Percentiles rank a stretch among this genome's conserved stretches.
These are phyloP conservation scores for Trypoxylus dichotomus DNA, from an alignment of 1,140 invertebrate species.

Conservation along the genomic window DNA sequence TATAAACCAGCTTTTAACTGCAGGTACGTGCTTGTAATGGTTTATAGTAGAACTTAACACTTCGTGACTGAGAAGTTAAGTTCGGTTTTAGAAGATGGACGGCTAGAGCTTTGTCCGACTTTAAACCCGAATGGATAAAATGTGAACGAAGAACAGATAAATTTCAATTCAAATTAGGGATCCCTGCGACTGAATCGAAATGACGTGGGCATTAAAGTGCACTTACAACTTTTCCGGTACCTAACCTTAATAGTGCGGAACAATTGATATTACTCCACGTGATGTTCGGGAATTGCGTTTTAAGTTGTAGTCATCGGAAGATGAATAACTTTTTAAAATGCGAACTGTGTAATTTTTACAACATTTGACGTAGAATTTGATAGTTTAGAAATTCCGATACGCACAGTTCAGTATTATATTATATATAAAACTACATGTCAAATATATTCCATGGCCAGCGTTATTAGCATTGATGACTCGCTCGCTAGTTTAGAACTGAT, in stretches of 20 bases:
- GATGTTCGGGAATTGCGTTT: neutral
- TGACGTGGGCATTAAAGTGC: constrained; percentile 11
- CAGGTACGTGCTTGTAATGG: constrained; percentile 6
- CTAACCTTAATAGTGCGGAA: neutral
- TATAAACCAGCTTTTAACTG: constrained; percentile 19
- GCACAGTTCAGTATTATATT: too few species aligned
- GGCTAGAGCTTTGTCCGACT: neutral
- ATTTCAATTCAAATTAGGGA: constrained; percentile 17
- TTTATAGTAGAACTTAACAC: neutral
- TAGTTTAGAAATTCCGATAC: too few species aligned
- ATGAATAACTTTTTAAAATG: neutral
- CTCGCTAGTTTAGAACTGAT: too few species aligned
- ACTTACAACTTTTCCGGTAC: constrained; percentile 7
- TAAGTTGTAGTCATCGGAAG: neutral
- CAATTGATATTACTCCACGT: neutral
- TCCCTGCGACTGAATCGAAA: constrained; percentile 3
- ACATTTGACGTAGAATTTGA: too few species aligned
- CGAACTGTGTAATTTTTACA: neutral
- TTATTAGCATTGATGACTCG: too few species aligned
- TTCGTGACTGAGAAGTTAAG: constrained; percentile 13
- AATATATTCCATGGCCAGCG: too few species aligned
- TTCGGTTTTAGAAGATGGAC: neutral
- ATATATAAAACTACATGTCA: too few species aligned
- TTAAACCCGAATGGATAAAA: neutral
- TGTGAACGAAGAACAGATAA: constrained; percentile 4